Conservation (phyloP, 2,797 vertebrate species). For the Pelobates cultripes region DNA sequence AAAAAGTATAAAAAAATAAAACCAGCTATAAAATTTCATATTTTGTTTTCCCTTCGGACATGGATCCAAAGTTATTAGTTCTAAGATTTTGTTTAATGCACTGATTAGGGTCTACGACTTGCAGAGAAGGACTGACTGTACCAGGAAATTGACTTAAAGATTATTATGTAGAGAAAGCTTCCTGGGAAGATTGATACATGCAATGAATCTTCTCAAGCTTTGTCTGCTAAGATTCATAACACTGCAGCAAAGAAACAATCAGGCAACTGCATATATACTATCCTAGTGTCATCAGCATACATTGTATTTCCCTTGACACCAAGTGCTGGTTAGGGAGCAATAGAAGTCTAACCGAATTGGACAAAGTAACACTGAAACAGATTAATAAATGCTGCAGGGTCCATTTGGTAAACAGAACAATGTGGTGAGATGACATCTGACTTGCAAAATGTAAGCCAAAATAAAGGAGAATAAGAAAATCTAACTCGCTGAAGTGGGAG, state of each 20-base stretch:
- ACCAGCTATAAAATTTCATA: conserved; percentile 6
- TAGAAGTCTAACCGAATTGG: conserved; percentile 58
- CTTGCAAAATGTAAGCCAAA: too few species aligned
- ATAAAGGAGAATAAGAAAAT: too few species aligned
- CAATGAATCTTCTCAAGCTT: conserved; percentile 65
- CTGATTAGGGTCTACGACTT: conserved; percentile 60
- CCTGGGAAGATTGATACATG: conserved; percentile 61
- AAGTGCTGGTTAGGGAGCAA: conserved; percentile 58
- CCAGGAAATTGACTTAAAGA: conserved; percentile 58
- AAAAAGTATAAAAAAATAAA: not conserved
- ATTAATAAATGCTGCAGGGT: too few species aligned
- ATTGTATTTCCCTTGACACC: conserved; percentile 60
- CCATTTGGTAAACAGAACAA: too few species aligned
- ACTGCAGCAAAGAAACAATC: conserved; percentile 56
- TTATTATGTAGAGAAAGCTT: conserved; percentile 57
- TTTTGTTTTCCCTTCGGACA: conserved; percentile 47
- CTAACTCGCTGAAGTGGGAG: too few species aligned
- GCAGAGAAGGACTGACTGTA: conserved; percentile 54
- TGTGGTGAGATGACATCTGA: too few species aligned
- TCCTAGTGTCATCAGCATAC: conserved; percentile 62
- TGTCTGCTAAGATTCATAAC: conserved; percentile 66
- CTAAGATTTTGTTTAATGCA: conserved; percentile 58
- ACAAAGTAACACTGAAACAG: conserved; percentile 4
- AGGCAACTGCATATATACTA: conserved; percentile 62
- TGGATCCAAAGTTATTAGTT: conserved; percentile 54